A percentile compares a stretch with the other conserved stretches of the same genome.
phyloP scores from a whole-genome alignment of 2,888 invertebrate species.

The Osmoderma eremita region DNA sequence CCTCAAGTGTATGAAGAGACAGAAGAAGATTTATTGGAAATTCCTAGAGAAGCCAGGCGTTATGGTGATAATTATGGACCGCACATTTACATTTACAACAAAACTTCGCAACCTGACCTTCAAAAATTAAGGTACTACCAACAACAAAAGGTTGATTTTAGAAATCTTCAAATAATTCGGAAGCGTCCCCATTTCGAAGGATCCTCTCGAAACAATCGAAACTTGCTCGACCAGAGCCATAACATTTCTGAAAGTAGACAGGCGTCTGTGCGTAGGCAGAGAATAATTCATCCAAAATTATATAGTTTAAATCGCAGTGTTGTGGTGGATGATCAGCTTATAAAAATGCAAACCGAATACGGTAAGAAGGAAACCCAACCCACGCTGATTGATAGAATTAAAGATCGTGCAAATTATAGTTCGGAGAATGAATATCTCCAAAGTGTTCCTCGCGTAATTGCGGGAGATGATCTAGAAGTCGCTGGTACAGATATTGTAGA shows the following conservation, averaged over 20 bases:
- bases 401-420: not conserved
- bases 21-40: constrained; percentile 41
- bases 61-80: constrained; percentile 46
- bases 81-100: constrained; percentile 53
- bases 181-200: not conserved
- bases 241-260: not conserved
- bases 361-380: constrained; percentile 3
- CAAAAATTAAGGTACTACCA: constrained; percentile 55
- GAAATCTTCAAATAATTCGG: constrained; percentile 30
- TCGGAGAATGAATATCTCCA: not conserved
- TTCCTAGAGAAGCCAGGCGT: constrained; percentile 43
- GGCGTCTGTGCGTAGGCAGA: constrained; percentile 28
- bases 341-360: constrained; percentile 25
- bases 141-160: constrained; percentile 56
- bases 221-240: not conserved
- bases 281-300: constrained; percentile 45
- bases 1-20: constrained; percentile 44
- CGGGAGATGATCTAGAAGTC: constrained; percentile 44
- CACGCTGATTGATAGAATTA: not conserved
- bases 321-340: constrained; percentile 13
- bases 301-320: constrained; percentile 41
- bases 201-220: not conserved
- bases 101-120: constrained; percentile 56
- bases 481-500: constrained; percentile 45
- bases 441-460: constrained; percentile 11